These are phyloP conservation scores for Eospalax fontanierii DNA, from an alignment of 2,797 vertebrate genomes.

Conservation along the genomic window DNA sequence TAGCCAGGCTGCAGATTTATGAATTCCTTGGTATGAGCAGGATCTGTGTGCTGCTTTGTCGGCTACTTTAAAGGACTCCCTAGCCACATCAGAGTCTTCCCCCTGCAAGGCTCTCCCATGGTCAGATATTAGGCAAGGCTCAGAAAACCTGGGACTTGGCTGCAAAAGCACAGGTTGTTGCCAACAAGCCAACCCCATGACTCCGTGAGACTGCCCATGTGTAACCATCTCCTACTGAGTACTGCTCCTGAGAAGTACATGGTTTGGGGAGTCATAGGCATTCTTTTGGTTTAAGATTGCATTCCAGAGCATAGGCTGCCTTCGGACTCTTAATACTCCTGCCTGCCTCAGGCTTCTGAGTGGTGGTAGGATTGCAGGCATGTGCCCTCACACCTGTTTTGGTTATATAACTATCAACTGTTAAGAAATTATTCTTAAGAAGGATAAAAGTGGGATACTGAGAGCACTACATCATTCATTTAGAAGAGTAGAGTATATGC, in stretches of 20 bases:
- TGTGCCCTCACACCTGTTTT: not conserved
- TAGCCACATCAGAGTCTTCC: too few species aligned
- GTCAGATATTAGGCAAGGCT: not conserved
- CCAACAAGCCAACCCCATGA: not conserved
- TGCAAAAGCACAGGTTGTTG: not conserved
- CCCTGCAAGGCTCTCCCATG: not conserved
- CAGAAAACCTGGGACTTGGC: not conserved
- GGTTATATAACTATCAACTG: not conserved
- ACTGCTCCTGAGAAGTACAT: not conserved
- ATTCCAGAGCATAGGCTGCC: not conserved
- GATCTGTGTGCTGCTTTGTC: accelerated
- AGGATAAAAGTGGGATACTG: not conserved
- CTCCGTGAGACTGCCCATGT: not conserved
- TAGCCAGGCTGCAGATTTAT: not conserved
- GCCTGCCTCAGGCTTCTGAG: not conserved
- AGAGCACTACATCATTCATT: conserved; percentile 12
- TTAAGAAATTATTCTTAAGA: conserved; percentile 48
- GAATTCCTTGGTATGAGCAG: not conserved
- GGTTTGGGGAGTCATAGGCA: too few species aligned
- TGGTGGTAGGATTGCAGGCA: not conserved
- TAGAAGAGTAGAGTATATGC: not conserved
- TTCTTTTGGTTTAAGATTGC: not conserved
- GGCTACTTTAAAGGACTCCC: not conserved
- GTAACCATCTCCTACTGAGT: not conserved
- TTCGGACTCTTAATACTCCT: not conserved